Percentiles rank a stretch among this genome's conserved stretches.
phyloP scores from a whole-genome alignment of 2,888 invertebrate species.

The Agrochola circellaris region DNA sequence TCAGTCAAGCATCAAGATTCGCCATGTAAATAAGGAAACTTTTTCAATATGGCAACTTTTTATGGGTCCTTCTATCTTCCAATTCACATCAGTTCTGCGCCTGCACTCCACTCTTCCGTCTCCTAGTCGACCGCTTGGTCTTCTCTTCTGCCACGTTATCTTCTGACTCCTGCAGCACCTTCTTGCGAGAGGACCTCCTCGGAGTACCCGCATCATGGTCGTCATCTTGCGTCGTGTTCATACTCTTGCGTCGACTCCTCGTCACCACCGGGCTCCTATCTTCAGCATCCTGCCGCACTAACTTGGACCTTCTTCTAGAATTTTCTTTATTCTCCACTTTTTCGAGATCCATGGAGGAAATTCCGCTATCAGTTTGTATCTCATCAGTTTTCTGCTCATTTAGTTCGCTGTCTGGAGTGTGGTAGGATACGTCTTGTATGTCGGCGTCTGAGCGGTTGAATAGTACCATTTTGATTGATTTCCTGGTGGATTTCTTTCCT shows the following conservation, averaged over 20 bases:
- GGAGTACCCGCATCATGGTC: constrained; percentile 51
- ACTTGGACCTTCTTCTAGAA: constrained; percentile 67
- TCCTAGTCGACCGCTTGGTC: constrained; percentile 67
- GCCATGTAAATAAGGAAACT: not conserved
- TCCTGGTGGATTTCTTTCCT: constrained; percentile 77
- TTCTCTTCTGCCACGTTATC: constrained; percentile 64
- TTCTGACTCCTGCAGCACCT: constrained; percentile 68
- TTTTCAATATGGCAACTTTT: constrained; percentile 10
- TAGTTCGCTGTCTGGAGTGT: constrained; percentile 40
- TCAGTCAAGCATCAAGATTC: constrained; percentile 1
- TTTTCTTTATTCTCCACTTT: constrained; percentile 75
- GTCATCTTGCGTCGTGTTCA: constrained; percentile 61
- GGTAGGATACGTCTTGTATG: constrained; percentile 46
- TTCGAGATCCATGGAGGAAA: constrained; percentile 69
- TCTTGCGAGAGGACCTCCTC: constrained; percentile 68
- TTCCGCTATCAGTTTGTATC: constrained; percentile 59
- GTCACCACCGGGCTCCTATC: constrained; percentile 75
- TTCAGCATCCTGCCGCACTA: constrained; percentile 77
- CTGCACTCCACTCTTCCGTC: constrained; percentile 62
- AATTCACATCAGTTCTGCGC: constrained; percentile 23
- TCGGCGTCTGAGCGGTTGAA: constrained; percentile 76
- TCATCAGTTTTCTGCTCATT: constrained; percentile 28
- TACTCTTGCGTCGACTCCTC: constrained; percentile 77
- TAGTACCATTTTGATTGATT: constrained; percentile 82
- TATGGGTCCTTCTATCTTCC: not conserved